Conservation (phyloP, 2,797 vertebrate genomes). For the Pipistrellus kuhlii region DNA sequence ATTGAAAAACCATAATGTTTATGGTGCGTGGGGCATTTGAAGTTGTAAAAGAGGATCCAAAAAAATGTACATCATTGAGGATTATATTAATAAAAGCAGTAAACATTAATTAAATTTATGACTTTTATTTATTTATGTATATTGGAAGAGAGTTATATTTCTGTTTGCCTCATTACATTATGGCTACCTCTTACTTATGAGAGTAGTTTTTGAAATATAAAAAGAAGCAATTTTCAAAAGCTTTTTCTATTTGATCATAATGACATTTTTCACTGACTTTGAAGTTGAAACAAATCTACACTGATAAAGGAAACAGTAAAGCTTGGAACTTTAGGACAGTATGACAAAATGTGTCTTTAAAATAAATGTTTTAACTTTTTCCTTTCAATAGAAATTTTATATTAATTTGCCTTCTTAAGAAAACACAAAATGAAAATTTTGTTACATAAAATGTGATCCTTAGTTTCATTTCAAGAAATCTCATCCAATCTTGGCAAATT, state of each 20-base stretch:
- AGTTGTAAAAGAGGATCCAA: background rate
- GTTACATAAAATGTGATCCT: constrained; percentile 70
- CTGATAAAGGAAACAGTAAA: constrained; percentile 15
- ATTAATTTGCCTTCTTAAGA: constrained; percentile 60
- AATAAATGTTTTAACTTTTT: constrained; percentile 34
- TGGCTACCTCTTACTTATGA: background rate
- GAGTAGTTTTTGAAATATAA: background rate
- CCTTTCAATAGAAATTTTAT: background rate
- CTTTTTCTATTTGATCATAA: background rate
- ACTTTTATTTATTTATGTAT: constrained; percentile 21
- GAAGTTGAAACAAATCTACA: background rate
- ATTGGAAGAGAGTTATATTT: background rate
- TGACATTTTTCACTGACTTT: constrained; percentile 4
- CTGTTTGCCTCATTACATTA: background rate
- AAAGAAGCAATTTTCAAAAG: background rate
- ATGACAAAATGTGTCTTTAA: background rate
- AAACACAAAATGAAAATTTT: constrained; percentile 59
- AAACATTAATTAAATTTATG: constrained; percentile 45
- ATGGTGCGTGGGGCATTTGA: constrained; percentile 1
- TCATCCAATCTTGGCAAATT: constrained; percentile 81
- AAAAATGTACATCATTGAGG: constrained; percentile 23
- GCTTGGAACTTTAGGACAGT: background rate
- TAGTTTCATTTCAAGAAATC: constrained; percentile 76
- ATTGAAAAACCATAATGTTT: constrained; percentile 65
- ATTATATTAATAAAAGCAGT: constrained; percentile 41